Evolutionary conservation across 2,113 vertebrate genomes (phyloP), one percentile per base, ranked within the genome.

Genomic region (Rafetus swinhoei): DNA sequence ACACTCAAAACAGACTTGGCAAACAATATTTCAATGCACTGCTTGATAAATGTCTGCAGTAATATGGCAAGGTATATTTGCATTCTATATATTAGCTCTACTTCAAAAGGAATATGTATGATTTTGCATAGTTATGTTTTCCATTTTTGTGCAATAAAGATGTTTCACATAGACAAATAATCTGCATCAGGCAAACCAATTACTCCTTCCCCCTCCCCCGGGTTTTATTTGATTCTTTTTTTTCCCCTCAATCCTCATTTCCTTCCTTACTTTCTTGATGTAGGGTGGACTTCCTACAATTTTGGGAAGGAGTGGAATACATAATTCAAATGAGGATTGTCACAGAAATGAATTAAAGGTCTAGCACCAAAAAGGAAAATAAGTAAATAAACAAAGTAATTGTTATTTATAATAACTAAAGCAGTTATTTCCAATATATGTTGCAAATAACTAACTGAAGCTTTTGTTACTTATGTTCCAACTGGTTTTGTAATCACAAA

Each of bases 1-100:
- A 93, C 96, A 96, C 93, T 90, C 93, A 97, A 95, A 97, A 97
- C 95, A 97, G 97, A 94, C 86, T 91, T 95, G 57, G 96, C 95
- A 94, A 94, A 96, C 93, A 96, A 94, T 87, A 85, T 95, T 94
- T 90, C 94, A 93, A 90, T 97, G 93, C 96, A 94, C 93, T 95
- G 80, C 86, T 82, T 95, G 96, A 95, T 92, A 95, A 95, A 85
- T 90, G 54, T 91, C 93, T 96, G 91, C 91, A 95, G 92, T 59
- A 82, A 81, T 91, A 76, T 89, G 57, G 77, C 82, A 56, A 16
- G 45, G 86, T 1, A 6, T 3, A 2, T 77, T 96, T 93, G 57
- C 35, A 1, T 92, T 53, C 7, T 96, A 69, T 87, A 94, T 79
- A 82, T 90, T 92, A 95, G 82, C 15, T 14, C 90, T 92, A 89